Percentiles rank a stretch among this genome's conserved stretches.
Evolutionary conservation across 2,888 invertebrate species (phyloP).

Genomic region (Heliconius ismenius): DNA sequence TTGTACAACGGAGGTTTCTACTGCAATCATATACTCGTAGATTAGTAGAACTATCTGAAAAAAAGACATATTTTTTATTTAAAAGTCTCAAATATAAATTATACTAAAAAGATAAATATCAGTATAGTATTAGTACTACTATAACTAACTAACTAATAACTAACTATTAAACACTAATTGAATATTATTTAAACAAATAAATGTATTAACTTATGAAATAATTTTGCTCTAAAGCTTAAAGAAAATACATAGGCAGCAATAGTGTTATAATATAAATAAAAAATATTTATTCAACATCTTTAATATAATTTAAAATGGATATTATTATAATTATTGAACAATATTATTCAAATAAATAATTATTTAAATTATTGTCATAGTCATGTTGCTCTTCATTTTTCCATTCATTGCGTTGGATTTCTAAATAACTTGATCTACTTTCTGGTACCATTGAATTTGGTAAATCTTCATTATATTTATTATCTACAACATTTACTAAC

Average conservation of each 20-base stretch:
- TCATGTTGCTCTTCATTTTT: slow-evolving; percentile 55
- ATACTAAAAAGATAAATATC: no score
- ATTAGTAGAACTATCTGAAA: slow-evolving; percentile 79
- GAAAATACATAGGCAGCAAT: background rate
- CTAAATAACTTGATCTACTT: slow-evolving; percentile 58
- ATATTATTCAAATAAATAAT: slow-evolving; percentile 48
- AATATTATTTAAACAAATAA: background rate
- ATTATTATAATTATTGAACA: slow-evolving; percentile 5
- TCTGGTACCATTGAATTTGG: slow-evolving; percentile 55
- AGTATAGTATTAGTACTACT: no score
- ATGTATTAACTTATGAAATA: background rate
- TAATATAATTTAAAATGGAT: background rate
- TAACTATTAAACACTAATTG: background rate
- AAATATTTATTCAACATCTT: slow-evolving; percentile 4
- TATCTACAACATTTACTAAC: slow-evolving; percentile 43
- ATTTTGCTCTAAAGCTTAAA: background rate
- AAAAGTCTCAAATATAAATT: no score
- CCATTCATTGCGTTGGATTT: slow-evolving; percentile 58
- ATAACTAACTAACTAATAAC: no score
- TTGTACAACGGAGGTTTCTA: slow-evolving; percentile 66
- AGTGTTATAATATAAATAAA: background rate
- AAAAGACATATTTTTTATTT: slow-evolving; percentile 38
- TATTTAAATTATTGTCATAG: slow-evolving; percentile 52
- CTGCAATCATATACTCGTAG: slow-evolving; percentile 77
- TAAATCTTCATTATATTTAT: slow-evolving; percentile 30